A percentile compares a stretch with the other conserved stretches of the same genome.
Evolutionary conservation across 2,888 invertebrate genomes (phyloP).

Genomic region (Altica lythri): DNA sequence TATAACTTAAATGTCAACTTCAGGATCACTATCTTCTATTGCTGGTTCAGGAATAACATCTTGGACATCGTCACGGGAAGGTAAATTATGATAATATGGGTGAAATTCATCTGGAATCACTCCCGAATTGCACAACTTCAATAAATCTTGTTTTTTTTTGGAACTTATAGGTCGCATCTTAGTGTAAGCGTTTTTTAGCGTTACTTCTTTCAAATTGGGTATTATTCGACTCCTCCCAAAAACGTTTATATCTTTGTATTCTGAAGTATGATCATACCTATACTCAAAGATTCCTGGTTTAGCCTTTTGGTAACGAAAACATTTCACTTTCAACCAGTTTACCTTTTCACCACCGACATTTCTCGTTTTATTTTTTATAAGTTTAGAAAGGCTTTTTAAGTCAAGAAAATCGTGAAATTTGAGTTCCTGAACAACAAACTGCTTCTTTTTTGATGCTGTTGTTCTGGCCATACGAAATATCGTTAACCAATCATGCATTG

Average conservation of each 20-base stretch:
- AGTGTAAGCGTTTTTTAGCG: constrained; percentile 2
- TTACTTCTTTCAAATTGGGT: background rate
- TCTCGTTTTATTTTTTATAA: background rate
- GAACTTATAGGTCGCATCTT: constrained; percentile 13
- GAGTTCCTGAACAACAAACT: background rate
- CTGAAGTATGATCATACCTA: constrained; percentile 24
- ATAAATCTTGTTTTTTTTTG: constrained; percentile 11
- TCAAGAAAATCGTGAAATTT: background rate
- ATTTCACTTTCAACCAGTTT: constrained; percentile 34
- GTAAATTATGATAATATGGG: constrained; percentile 13
- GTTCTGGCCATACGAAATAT: background rate
- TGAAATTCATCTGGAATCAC: constrained; percentile 25
- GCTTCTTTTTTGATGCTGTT: background rate
- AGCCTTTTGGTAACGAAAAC: constrained; percentile 29
- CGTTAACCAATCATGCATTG: background rate
- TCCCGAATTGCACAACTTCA: constrained; percentile 22
- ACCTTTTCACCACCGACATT: constrained; percentile 22
- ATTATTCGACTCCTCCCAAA: background rate
- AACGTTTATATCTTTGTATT: background rate
- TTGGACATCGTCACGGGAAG: background rate
- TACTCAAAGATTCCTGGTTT: constrained; percentile 29
- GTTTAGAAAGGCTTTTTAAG: background rate
- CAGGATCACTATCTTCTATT: background rate
- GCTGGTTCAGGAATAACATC: too few relatives aligned
- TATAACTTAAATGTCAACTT: background rate